These are phyloP conservation scores for Nannobrachium achirus DNA, from an alignment of 2,113 vertebrate species.

Conservation along the genomic window DNA sequence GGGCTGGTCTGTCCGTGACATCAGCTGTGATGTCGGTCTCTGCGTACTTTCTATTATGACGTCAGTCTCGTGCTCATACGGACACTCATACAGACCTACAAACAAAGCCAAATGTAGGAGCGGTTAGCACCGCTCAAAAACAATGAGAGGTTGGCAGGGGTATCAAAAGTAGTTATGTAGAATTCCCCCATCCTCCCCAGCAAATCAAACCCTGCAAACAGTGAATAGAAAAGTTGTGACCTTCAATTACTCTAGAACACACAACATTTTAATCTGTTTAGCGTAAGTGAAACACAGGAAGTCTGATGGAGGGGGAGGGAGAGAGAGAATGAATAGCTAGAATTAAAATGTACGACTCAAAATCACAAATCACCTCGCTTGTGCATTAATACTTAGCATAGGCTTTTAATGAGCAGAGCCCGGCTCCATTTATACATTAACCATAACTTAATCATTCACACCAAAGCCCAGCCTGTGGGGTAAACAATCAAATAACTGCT, in stretches of 20 bases:
- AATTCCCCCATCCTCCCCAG: no score
- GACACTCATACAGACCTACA: no score
- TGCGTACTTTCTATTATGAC: no score
- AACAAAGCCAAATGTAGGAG: no score
- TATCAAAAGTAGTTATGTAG: no score
- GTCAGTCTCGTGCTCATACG: no score
- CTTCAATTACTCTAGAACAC: constrained; percentile 61
- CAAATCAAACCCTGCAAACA: no score
- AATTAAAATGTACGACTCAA: constrained; percentile 29
- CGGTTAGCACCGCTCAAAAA: no score
- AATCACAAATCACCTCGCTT: constrained; percentile 63
- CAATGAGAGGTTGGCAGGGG: no score
- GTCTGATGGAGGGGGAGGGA: constrained; percentile 4
- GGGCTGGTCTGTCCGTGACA: no score
- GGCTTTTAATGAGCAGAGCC: constrained; percentile 62
- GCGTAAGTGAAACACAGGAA: constrained; percentile 20
- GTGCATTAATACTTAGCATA: constrained; percentile 54
- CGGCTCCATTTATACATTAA: constrained; percentile 61
- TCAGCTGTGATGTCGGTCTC: no score
- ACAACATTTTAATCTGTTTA: constrained; percentile 50
- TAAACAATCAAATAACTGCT: constrained; percentile 70
- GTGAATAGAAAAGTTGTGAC: constrained; percentile 64
- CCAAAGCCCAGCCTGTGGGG: constrained; percentile 40
- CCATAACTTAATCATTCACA: constrained; percentile 55
- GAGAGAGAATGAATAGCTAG: constrained; percentile 19